These are phyloP conservation scores for Scomber japonicus DNA, from an alignment of 2,113 vertebrate species.

Conservation along the genomic window DNA sequence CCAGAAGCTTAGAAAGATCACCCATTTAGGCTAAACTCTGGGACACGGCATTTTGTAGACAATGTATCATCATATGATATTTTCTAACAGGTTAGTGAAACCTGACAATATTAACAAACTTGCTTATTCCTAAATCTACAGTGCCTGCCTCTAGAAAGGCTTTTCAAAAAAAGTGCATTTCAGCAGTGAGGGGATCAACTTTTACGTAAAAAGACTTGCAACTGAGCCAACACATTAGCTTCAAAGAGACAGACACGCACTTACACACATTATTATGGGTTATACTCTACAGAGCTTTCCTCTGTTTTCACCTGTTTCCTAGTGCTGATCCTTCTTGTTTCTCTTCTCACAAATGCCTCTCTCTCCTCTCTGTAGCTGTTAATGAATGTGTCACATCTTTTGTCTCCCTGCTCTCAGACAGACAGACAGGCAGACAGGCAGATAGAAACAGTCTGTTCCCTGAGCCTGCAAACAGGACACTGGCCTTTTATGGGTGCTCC, in stretches of 20 bases:
- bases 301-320: slow-evolving; percentile 23
- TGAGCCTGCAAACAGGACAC: slow-evolving; percentile 38
- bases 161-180: not conserved
- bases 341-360: slow-evolving; percentile 8
- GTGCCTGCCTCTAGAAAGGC: not conserved
- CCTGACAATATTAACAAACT: not conserved
- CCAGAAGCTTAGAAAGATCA: not conserved
- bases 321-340: slow-evolving; percentile 5
- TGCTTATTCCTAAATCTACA: not conserved
- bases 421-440: slow-evolving; percentile 5
- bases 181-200: not conserved
- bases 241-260: slow-evolving; percentile 9
- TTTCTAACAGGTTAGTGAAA: not conserved
- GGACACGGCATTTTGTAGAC: not conserved
- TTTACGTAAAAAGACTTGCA: not conserved
- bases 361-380: slow-evolving; percentile 7
- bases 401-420: slow-evolving; percentile 13
- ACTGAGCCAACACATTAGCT: slow-evolving; percentile 1
- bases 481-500: slow-evolving; percentile 48
- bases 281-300: slow-evolving; percentile 20
- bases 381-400: slow-evolving; percentile 32
- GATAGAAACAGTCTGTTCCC: slow-evolving; percentile 46
- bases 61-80: not conserved
- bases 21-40: not conserved
- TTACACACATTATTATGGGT: not conserved